Conservation (phyloP, 2,113 vertebrate genomes). For the Elgaria multicarinata region DNA sequence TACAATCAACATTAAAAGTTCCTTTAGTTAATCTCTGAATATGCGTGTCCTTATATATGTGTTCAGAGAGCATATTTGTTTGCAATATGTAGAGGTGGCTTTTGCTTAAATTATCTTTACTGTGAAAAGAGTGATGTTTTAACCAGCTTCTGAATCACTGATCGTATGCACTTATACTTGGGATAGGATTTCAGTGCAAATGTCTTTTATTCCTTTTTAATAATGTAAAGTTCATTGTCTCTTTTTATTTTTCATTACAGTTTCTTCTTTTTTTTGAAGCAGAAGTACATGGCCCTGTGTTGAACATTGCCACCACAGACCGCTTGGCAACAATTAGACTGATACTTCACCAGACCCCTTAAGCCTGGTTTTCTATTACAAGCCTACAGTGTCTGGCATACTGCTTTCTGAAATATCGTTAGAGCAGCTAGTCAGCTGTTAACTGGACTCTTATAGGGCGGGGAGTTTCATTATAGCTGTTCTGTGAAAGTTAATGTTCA, state of each 20-base stretch:
- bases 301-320: neutral
- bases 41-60: too few species aligned
- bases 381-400: neutral
- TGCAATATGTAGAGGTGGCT: neutral
- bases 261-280: conserved; percentile 31
- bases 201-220: conserved; percentile 36
- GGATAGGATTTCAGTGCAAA: conserved; percentile 33
- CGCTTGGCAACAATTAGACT: neutral
- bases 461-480: neutral
- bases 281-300: neutral
- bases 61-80: too few species aligned
- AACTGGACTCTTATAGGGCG: neutral
- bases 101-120: conserved; percentile 30
- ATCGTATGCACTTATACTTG: conserved; percentile 20
- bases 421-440: neutral
- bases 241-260: neutral
- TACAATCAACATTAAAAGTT: too few species aligned
- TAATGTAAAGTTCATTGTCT: conserved; percentile 16
- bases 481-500: neutral
- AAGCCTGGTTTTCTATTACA: neutral
- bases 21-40: too few species aligned
- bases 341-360: conserved; percentile 10
- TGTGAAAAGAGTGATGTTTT: neutral
- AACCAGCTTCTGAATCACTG: conserved; percentile 16
- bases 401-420: neutral